Conservation (phyloP, 2,888 invertebrate genomes). For the Litoditis marina region DNA sequence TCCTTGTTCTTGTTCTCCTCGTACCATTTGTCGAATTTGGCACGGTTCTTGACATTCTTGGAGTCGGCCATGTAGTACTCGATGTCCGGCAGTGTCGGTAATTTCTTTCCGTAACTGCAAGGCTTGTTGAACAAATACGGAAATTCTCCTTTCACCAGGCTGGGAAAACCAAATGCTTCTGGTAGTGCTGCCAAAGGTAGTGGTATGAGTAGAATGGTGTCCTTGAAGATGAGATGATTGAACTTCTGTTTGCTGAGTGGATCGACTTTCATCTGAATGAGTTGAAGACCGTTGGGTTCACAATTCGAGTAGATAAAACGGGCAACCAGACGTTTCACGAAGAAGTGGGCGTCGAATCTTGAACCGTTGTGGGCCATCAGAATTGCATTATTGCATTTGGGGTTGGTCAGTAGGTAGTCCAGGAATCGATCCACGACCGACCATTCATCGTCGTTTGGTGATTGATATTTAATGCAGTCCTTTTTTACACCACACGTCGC, state of each 20-base stretch:
- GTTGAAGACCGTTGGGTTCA: neutral
- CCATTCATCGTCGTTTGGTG: too few relatives aligned
- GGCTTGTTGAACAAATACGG: slow-evolving; percentile 3
- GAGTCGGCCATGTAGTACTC: neutral
- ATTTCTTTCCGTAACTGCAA: neutral
- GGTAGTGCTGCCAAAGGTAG: neutral
- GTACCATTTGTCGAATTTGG: neutral
- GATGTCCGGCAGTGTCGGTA: neutral
- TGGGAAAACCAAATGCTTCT: neutral
- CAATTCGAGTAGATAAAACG: neutral
- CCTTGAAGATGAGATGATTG: neutral
- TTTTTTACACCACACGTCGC: neutral
- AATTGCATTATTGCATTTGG: neutral
- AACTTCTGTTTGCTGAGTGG: neutral
- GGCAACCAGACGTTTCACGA: neutral
- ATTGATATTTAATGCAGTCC: too few relatives aligned
- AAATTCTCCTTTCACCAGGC: neutral
- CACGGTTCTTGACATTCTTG: neutral
- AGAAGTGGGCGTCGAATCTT: neutral
- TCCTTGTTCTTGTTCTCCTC: neutral
- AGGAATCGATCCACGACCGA: neutral
- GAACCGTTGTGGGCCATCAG: slow-evolving; percentile 2
- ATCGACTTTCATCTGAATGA: neutral
- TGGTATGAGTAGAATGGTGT: neutral
- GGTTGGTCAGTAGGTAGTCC: neutral